Evolutionary conservation across 1,140 invertebrate genomes (phyloP).

Genomic region (Aphaenogaster rudis): DNA sequence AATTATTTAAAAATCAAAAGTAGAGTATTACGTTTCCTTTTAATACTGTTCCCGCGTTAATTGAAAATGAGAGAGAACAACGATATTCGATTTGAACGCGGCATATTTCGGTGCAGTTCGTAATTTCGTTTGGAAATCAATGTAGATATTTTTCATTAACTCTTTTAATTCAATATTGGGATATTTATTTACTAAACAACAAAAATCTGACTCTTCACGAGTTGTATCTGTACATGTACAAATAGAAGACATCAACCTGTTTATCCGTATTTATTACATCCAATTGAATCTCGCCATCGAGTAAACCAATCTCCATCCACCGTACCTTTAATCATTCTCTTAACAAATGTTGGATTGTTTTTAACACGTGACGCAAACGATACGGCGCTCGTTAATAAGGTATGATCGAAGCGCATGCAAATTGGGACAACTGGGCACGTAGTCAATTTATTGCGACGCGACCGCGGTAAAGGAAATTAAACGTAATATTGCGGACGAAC

Average conservation of each 20-base stretch:
- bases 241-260: neutral
- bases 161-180: neutral
- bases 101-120: neutral
- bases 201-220: neutral
- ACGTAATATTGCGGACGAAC: slow-evolving; percentile 64
- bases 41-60: slow-evolving; percentile 12
- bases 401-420: slow-evolving; percentile 60
- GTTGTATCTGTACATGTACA: neutral
- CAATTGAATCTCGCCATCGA: neutral
- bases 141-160: slow-evolving; percentile 27
- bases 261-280: neutral
- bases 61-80: slow-evolving; percentile 40
- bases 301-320: neutral
- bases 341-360: slow-evolving; percentile 38
- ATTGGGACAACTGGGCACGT: slow-evolving; percentile 27
- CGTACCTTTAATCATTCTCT: slow-evolving; percentile 40
- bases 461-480: slow-evolving; percentile 64
- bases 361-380: neutral
- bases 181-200: neutral
- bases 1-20: slow-evolving; percentile 48
- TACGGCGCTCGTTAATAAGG: slow-evolving; percentile 39
- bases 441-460: slow-evolving; percentile 67
- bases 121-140: slow-evolving; percentile 4
- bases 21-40: slow-evolving; percentile 22
- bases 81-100: slow-evolving; percentile 7